phyloP scores from a whole-genome alignment of 1,140 invertebrate species.

The Lasioglossum albipes region DNA sequence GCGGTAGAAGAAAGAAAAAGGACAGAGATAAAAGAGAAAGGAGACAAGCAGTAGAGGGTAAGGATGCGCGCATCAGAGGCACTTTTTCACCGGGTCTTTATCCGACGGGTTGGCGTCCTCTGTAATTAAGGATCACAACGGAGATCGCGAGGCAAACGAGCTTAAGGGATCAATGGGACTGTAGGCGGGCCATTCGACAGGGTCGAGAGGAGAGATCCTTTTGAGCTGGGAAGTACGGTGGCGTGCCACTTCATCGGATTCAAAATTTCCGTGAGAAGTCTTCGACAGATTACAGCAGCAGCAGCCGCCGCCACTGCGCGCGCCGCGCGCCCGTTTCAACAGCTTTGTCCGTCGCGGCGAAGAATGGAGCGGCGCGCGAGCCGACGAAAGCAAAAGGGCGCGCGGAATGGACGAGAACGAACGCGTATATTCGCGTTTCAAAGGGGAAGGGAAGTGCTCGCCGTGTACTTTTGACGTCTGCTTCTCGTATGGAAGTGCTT shows the following conservation, averaged over 20 bases:
- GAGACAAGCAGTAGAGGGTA: no score
- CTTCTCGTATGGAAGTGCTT: slow-evolving; percentile 50
- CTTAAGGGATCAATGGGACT: neutral
- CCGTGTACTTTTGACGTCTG: slow-evolving; percentile 48
- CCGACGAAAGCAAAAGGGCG: slow-evolving; percentile 19
- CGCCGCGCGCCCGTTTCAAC: neutral
- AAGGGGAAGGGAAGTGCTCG: slow-evolving; percentile 39
- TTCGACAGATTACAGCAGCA: neutral
- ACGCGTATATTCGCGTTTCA: slow-evolving; percentile 21
- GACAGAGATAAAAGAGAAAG: no score
- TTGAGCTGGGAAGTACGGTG: neutral
- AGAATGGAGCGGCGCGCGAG: neutral
- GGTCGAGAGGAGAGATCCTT: neutral
- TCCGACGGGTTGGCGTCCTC: neutral
- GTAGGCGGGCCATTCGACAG: neutral
- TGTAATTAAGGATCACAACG: slow-evolving; percentile 6
- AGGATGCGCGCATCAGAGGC: no score
- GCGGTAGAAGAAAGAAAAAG: no score
- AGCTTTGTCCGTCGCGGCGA: slow-evolving; percentile 17
- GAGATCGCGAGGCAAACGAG: neutral
- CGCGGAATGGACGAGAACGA: slow-evolving; percentile 6
- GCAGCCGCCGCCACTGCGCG: no score
- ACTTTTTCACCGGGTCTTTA: no score
- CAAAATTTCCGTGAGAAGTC: slow-evolving; percentile 3
- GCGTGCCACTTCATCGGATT: neutral